Evolutionary conservation across 1,140 invertebrate species (phyloP).

Genomic region (Nebria ingens): DNA sequence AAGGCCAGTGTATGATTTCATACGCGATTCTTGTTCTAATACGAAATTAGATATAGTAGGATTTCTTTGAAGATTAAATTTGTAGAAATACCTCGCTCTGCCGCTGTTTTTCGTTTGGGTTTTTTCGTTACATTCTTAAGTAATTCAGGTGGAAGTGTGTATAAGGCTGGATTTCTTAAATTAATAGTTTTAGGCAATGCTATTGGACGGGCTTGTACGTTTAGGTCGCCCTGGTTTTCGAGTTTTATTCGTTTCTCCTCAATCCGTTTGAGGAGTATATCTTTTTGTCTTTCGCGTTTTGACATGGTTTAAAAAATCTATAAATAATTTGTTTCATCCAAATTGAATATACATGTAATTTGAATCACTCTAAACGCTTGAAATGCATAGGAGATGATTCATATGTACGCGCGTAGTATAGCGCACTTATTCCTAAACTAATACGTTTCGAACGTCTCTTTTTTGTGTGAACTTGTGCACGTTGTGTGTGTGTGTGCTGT

Average conservation of each 20-base stretch:
- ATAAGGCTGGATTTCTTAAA: conserved; percentile 38
- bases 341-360: too few relatives aligned
- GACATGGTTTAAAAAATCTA: too few relatives aligned
- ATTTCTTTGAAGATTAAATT: background rate
- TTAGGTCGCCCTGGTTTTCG: conserved; percentile 27
- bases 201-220: conserved; percentile 37
- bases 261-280: conserved; percentile 27
- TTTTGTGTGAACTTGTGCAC: too few relatives aligned
- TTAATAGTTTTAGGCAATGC: conserved; percentile 41
- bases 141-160: conserved; percentile 41
- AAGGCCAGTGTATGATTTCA: conserved; percentile 52
- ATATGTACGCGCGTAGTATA: too few relatives aligned
- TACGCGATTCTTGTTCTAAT: conserved; percentile 29
- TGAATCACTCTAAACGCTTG: too few relatives aligned
- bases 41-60: background rate
- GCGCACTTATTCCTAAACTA: too few relatives aligned
- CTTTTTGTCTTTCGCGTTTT: conserved; percentile 23
- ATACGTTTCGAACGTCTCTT: too few relatives aligned
- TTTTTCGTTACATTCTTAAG: conserved; percentile 24
- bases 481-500: too few relatives aligned
- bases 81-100: conserved; percentile 24
- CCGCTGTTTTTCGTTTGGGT: conserved; percentile 27
- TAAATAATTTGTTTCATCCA: too few relatives aligned
- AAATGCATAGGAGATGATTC: too few relatives aligned
- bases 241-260: conserved; percentile 26